Evolutionary conservation across 2,113 vertebrate genomes (phyloP), one percentile per base, ranked within the genome.

Genomic region (Anthoscopus minutus): DNA sequence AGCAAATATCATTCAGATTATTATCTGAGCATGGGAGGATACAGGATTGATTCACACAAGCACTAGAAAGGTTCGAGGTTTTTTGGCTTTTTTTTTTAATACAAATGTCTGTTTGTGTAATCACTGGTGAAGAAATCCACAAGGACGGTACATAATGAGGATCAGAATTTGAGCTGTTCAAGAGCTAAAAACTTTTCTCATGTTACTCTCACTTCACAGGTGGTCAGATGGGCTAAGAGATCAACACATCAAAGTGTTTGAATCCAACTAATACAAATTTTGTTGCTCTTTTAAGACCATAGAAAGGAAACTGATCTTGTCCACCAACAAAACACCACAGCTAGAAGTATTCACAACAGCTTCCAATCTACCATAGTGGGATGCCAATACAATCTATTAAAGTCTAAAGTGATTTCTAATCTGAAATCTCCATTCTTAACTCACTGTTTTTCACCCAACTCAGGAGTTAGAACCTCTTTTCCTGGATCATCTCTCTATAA

Each of bases 1-100:
- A 95, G 82, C 24, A 94, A 93, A 90, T 93, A 88, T 60, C 15
- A 60, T 78, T 86, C 44, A 48, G 60, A 71, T 81, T 83, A 94
- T 90, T 88, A 93, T 35, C 37, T 78, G 74, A 73, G 76, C 28
- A 60, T 35, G 12, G 65, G 60, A 53, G 23, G 19, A 64, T 74
- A 42, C 7, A 30, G 38, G 48, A 37, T 31, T 66, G 4, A 58
- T 92, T 86, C 67, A 81, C 6, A 24, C 8, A 27, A 19, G 33
- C 7, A 9, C 16, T 67, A 44, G 18, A n/a, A 89, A 84, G 10
- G 20, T 24, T 30, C 50, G 20, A 35, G 23, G 4, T 64, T 33
- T 15, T 18, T 45, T 21, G 16, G 9, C 4, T 35, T n/a, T 35
- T 74, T 27, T 65, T 66, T 74, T 78, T 6, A 1, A 53, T 45